phyloP scores from a whole-genome alignment of 2,888 invertebrate species.

The Allophyes oxyacanthae region DNA sequence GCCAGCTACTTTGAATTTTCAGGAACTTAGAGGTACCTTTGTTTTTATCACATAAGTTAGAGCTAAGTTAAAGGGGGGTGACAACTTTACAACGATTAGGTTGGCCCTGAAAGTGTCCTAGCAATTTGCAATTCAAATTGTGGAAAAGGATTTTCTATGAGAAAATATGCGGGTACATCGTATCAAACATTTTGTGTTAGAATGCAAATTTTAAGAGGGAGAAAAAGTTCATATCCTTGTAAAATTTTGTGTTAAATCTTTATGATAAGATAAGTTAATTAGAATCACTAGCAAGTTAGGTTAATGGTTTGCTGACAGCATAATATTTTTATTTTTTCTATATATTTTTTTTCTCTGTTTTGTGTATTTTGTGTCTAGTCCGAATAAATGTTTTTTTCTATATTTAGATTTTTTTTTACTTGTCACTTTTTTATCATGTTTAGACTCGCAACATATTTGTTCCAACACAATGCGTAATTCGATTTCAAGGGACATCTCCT shows the following conservation, averaged over 20 bases:
- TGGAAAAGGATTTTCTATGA: conserved; percentile 42
- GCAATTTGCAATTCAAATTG: conserved; percentile 56
- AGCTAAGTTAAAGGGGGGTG: conserved; percentile 46
- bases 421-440: too few relatives aligned
- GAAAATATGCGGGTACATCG: conserved; percentile 48
- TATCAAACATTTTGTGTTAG: conserved; percentile 46
- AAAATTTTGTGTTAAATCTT: too few relatives aligned
- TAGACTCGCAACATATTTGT: conserved; percentile 12
- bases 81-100: conserved; percentile 50
- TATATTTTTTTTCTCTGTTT: too few relatives aligned
- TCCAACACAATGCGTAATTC: conserved; percentile 39
- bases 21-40: conserved; percentile 36
- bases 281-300: too few relatives aligned
- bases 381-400: too few relatives aligned
- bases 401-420: too few relatives aligned
- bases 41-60: conserved; percentile 57
- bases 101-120: conserved; percentile 33
- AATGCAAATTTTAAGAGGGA: conserved; percentile 44
- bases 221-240: conserved; percentile 17
- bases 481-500: conserved; percentile 46
- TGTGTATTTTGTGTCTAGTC: too few relatives aligned
- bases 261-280: too few relatives aligned
- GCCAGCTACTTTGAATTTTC: conserved; percentile 54
- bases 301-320: too few relatives aligned
- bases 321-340: too few relatives aligned